Evolutionary conservation across 2,113 vertebrate species (phyloP).

Genomic region (Chaetodon trifascialis): DNA sequence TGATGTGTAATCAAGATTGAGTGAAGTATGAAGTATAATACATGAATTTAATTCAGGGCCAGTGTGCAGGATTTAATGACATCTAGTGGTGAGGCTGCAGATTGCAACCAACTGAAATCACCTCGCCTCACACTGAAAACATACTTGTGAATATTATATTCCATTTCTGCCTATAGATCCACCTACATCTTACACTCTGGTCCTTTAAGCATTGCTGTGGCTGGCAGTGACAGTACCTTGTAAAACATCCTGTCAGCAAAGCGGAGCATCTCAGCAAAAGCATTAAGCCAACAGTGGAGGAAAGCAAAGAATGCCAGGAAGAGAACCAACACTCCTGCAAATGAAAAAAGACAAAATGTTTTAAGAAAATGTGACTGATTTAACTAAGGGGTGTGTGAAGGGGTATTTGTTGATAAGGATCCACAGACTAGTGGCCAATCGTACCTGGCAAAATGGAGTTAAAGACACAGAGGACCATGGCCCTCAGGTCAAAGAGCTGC

Average conservation of each 20-base stretch:
- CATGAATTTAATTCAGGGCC: background rate
- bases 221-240: slow-evolving; percentile 58
- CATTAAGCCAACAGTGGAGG: slow-evolving; percentile 93
- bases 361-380: background rate
- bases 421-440: background rate
- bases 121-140: no score
- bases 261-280: slow-evolving; percentile 91
- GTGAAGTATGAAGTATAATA: background rate
- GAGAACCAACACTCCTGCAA: slow-evolving; percentile 88
- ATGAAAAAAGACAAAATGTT: background rate
- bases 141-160: no score
- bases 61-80: no score
- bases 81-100: no score
- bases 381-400: background rate
- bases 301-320: slow-evolving; percentile 90
- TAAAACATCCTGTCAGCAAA: slow-evolving; percentile 94
- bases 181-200: no score
- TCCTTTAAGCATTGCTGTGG: background rate
- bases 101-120: no score
- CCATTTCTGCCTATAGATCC: no score
- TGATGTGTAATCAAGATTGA: slow-evolving; percentile 57
- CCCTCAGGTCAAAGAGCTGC: slow-evolving; percentile 90
- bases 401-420: background rate
- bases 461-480: slow-evolving; percentile 94
- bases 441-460: slow-evolving; percentile 96